phyloP scores from a whole-genome alignment of 2,888 invertebrate species.

The Marronus borbonicus region DNA sequence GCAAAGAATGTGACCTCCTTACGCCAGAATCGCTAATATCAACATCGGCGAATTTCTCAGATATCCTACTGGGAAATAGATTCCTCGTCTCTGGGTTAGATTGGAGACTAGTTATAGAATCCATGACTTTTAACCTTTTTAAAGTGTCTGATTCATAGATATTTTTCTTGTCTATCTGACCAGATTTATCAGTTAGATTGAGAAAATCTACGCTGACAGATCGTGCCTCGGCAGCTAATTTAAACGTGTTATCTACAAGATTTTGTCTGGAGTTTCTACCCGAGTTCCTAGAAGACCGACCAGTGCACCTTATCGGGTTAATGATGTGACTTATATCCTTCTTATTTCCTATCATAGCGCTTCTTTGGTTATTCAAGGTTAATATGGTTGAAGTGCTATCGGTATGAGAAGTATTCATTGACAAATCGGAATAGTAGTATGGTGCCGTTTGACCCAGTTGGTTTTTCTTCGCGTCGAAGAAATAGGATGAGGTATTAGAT shows the following conservation, averaged over 20 bases:
- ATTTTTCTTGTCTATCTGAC: constrained; percentile 79
- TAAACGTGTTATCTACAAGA: constrained; percentile 68
- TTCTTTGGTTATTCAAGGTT: constrained; percentile 81
- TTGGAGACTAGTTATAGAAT: constrained; percentile 71
- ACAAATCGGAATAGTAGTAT: constrained; percentile 89
- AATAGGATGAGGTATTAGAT: constrained; percentile 46
- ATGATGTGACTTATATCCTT: constrained; percentile 82
- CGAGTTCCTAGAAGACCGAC: constrained; percentile 57
- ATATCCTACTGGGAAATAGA: constrained; percentile 63
- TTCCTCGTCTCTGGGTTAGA: constrained; percentile 73
- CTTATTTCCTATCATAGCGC: constrained; percentile 76
- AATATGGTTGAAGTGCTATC: constrained; percentile 63
- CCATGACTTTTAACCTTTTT: constrained; percentile 74
- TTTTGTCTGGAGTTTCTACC: constrained; percentile 58
- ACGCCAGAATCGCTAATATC: constrained; percentile 62
- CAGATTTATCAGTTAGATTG: constrained; percentile 78
- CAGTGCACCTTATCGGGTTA: constrained; percentile 76
- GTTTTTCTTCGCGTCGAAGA: constrained; percentile 59
- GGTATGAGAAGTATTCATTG: constrained; percentile 64
- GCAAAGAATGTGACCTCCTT: constrained; percentile 74
- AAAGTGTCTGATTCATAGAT: constrained; percentile 81
- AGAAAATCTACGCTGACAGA: constrained; percentile 80
- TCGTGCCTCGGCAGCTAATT: constrained; percentile 75
- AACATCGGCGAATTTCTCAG: constrained; percentile 63
- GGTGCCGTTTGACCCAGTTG: constrained; percentile 76